Evolutionary conservation across 2,113 vertebrate genomes (phyloP).

Genomic region (Hydrolagus affinis): DNA sequence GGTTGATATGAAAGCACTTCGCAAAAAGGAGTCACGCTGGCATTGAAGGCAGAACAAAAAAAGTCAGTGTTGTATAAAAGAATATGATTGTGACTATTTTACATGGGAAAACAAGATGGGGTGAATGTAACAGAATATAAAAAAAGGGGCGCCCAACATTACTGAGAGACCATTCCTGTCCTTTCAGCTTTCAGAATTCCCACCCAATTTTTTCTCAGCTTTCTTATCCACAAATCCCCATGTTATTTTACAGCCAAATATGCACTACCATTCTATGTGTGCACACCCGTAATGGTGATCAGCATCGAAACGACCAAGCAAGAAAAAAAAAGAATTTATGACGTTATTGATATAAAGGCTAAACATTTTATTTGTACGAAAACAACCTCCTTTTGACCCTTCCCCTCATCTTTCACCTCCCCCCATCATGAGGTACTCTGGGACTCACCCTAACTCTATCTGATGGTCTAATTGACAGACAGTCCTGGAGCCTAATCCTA

Average conservation of each 20-base stretch:
- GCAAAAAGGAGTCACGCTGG: constrained; percentile 46
- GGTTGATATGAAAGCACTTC: constrained; percentile 56
- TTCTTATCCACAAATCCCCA: not conserved
- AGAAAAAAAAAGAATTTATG: constrained; percentile 13
- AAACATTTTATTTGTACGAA: constrained; percentile 21
- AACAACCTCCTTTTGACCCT: too few species aligned
- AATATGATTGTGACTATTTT: constrained; percentile 39
- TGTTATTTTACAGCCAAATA: not conserved
- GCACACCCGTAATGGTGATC: not conserved
- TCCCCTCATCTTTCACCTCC: not conserved
- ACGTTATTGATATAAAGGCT: not conserved
- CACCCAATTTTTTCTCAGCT: not conserved
- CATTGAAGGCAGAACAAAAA: constrained; percentile 50
- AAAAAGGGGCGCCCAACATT: constrained; percentile 52
- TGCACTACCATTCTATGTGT: not conserved
- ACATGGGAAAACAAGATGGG: constrained; percentile 49
- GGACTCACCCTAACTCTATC: not conserved
- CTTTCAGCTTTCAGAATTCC: not conserved
- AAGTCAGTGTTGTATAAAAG: constrained; percentile 20
- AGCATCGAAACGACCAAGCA: not conserved
- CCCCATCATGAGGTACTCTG: not conserved
- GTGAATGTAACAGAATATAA: constrained; percentile 49
- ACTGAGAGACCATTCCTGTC: constrained; percentile 41
- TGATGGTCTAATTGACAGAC: not conserved
- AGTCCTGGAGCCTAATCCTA: not conserved